Evolutionary conservation across 1,140 invertebrate genomes (phyloP), one percentile per base, ranked within the genome.

Genomic region (Nomia melanderi): DNA sequence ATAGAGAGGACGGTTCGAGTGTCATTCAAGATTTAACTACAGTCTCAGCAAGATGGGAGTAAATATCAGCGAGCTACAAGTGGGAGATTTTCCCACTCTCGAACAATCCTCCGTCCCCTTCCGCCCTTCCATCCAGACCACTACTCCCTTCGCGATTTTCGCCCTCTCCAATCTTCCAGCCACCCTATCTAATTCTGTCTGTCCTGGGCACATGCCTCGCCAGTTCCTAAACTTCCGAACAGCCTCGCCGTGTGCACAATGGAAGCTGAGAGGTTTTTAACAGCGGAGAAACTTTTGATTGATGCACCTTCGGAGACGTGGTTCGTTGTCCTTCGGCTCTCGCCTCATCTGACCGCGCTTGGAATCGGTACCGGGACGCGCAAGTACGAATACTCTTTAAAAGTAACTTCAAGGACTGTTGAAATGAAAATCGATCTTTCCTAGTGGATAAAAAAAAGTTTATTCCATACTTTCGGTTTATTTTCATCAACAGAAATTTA

Each of bases 61-160:
- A 89, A 91, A 91, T 89, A 90, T 91, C 87, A 86, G 83, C 50
- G 79, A 88, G 89, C 89, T 88, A 91, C 90, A 91, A 91, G 90
- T 91, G 89, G 88, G 87, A 90, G 87, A 91, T 90, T 90, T 90
- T 85, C 81, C 82, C 82, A 82, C 84, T 71, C 83, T 84, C 78
- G 81, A 83, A 79, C 75, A 60, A 70, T 72, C 72, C 76, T 80
- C 4, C 79, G 67, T 81, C 78, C 79, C 82, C n/a, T n/a, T n/a
- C n/a, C n/a, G n/a, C n/a, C n/a, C n/a, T n/a, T n/a, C 73, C 81
- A 79, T 56, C 29, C 65, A 39, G 44, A 25, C 36, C 20, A 63
- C 67, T 65, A 60, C 39, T 57, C 41, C 64, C 73, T 44, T 69
- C 69, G 59, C 73, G 73, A 76, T 81, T 71, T 81, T 66, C 60